A percentile compares a stretch with the other conserved stretches of the same genome.
These are phyloP conservation scores for Diarsia mendica DNA, from an alignment of 2,888 invertebrate genomes.

Conservation along the genomic window DNA sequence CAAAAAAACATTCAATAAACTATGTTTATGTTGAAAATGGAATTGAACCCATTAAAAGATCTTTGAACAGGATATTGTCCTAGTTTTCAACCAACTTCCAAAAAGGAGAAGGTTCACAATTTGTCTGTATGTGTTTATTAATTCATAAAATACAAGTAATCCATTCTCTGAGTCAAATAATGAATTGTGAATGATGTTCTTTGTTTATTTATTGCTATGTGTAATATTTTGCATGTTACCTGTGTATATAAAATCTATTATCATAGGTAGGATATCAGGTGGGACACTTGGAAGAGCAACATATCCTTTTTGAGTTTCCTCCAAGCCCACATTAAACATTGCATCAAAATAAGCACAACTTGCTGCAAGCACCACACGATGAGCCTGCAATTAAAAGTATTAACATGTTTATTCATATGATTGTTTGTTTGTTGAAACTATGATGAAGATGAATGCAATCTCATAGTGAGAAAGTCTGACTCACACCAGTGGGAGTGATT, in stretches of 20 bases:
- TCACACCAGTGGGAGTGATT: neutral
- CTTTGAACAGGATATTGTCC: neutral
- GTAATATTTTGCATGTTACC: slow-evolving; percentile 83
- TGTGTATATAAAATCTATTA: slow-evolving; percentile 97
- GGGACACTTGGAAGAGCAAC: slow-evolving; percentile 95
- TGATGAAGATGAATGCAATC: neutral
- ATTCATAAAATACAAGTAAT: neutral
- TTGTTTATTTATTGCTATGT: neutral
- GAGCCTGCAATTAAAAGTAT: slow-evolving; percentile 91
- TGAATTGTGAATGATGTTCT: neutral
- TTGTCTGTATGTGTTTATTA: neutral
- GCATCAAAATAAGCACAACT: slow-evolving; percentile 98
- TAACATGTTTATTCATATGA: neutral
- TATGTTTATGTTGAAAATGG: neutral
- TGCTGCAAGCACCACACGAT: slow-evolving; percentile 96
- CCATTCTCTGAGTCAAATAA: neutral
- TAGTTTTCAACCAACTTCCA: neutral
- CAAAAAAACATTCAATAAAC: neutral
- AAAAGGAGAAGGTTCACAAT: no score
- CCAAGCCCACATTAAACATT: slow-evolving; percentile 96
- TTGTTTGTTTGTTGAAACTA: neutral
- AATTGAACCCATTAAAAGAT: neutral
- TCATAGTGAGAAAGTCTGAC: neutral
- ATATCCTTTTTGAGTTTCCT: slow-evolving; percentile 94
- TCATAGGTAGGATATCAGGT: slow-evolving; percentile 93